These are phyloP conservation scores for Pseudopleuronectes americanus DNA, from an alignment of 2,797 vertebrate species.

Conservation along the genomic window DNA sequence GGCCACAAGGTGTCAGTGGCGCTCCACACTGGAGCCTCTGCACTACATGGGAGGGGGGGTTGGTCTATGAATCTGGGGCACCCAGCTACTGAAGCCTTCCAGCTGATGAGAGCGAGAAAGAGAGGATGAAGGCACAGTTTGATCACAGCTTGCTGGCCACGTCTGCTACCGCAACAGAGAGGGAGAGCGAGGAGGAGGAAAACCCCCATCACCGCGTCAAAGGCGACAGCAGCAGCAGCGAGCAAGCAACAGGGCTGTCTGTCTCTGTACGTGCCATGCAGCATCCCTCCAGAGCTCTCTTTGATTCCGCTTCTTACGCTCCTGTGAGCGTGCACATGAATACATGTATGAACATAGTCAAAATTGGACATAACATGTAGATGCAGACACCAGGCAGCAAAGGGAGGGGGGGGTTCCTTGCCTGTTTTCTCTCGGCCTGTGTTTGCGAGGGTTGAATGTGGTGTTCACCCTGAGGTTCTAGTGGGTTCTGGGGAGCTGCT, in stretches of 20 bases:
- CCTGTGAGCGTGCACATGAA: constrained; percentile 7
- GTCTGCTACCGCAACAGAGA: constrained; percentile 72
- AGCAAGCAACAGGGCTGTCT: constrained; percentile 40
- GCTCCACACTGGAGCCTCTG: constrained; percentile 37
- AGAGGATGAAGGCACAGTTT: constrained; percentile 71
- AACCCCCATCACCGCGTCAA: constrained; percentile 71
- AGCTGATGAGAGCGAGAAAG: constrained; percentile 70
- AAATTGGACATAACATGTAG: constrained; percentile 3
- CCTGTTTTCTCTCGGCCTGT: constrained; percentile 2
- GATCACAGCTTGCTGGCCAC: constrained; percentile 80
- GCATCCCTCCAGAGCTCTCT: constrained; percentile 41
- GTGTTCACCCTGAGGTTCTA: constrained; percentile 31
- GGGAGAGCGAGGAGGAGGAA: constrained; percentile 58
- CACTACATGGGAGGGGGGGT: constrained; percentile 52
- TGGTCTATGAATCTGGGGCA: constrained; percentile 76
- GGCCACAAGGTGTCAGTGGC: constrained; percentile 70
- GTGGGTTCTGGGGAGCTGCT: constrained; percentile 1
- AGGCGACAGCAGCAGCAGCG: constrained; percentile 43
- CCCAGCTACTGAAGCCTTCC: constrained; percentile 77
- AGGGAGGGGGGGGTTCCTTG: not conserved
- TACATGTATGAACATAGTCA: constrained; percentile 2
- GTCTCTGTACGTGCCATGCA: constrained; percentile 32
- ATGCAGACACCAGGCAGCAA: constrained; percentile 2
- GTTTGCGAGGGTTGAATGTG: not conserved
- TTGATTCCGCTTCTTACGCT: constrained; percentile 32